phyloP scores from a whole-genome alignment of 2,113 vertebrate species.

The Chitala chitala region DNA sequence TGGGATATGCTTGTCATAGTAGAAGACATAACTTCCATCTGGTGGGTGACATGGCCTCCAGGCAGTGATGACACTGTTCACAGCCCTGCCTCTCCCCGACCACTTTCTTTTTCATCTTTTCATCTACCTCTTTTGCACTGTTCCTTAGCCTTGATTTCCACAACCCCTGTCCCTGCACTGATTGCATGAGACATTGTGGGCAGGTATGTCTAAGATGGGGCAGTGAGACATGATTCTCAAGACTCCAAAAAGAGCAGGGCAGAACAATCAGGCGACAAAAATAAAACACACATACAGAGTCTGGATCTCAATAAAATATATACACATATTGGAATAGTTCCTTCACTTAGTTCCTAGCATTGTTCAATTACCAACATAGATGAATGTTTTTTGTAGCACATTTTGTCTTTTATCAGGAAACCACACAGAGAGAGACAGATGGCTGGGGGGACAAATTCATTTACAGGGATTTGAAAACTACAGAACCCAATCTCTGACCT shows the following conservation, averaged over 20 bases:
- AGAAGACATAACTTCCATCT: constrained; percentile 25
- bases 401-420: not conserved
- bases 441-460: not conserved
- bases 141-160: not conserved
- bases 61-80: constrained; percentile 12
- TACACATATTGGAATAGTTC: no score
- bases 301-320: no score
- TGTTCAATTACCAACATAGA: not conserved
- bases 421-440: constrained; percentile 7
- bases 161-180: constrained; percentile 13
- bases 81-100: not conserved
- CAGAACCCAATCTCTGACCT: not conserved
- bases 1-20: constrained; percentile 2
- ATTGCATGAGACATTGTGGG: constrained; percentile 30
- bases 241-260: no score
- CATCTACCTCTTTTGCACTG: not conserved
- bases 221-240: no score
- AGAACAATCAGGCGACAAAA: not conserved
- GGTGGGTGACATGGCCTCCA: constrained; percentile 15
- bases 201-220: constrained; percentile 38
- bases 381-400: not conserved
- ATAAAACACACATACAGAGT: not conserved
- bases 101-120: not conserved
- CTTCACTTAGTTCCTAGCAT: not conserved
- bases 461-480: constrained; percentile 4